A percentile compares a stretch with the other conserved stretches of the same genome.
Conservation (phyloP, 2,113 vertebrate genomes). For the Anthoscopus minutus region DNA sequence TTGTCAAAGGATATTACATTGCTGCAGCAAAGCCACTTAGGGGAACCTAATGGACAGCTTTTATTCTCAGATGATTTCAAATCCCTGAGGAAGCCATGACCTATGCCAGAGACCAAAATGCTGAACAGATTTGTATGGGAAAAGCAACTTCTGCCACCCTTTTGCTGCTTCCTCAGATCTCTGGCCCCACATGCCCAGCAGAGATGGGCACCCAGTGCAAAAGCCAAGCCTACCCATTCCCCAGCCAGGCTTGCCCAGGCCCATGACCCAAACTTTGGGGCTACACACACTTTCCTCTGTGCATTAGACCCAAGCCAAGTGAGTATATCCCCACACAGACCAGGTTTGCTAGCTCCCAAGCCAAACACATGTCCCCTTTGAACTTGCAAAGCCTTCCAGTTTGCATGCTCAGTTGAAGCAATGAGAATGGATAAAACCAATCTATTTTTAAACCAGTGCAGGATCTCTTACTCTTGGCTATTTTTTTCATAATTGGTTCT, state of each 20-base stretch:
- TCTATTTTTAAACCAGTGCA: constrained; percentile 21
- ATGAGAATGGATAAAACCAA: background rate
- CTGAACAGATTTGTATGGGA: background rate
- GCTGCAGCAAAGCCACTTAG: background rate
- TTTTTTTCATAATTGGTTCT: constrained; percentile 10
- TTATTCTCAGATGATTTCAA: background rate
- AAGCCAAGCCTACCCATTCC: background rate
- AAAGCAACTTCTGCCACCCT: background rate
- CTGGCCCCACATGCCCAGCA: background rate
- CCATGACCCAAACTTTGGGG: fast-evolving
- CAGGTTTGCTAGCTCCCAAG: background rate
- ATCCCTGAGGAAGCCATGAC: background rate
- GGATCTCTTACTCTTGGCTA: constrained; percentile 4
- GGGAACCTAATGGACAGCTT: background rate
- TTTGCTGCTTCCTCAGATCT: background rate
- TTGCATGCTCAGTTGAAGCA: background rate
- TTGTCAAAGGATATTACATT: background rate
- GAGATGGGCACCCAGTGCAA: fast-evolving
- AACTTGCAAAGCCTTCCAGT: background rate
- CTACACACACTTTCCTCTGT: background rate
- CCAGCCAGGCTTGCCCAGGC: background rate
- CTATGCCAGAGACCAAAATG: background rate
- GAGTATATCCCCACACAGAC: too few species aligned
- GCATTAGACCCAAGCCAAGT: background rate
- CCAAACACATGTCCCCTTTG: background rate